Base-by-base conservation (phyloP, 2,797 vertebrate genomes). In the Sorex maritimensis region DNA sequence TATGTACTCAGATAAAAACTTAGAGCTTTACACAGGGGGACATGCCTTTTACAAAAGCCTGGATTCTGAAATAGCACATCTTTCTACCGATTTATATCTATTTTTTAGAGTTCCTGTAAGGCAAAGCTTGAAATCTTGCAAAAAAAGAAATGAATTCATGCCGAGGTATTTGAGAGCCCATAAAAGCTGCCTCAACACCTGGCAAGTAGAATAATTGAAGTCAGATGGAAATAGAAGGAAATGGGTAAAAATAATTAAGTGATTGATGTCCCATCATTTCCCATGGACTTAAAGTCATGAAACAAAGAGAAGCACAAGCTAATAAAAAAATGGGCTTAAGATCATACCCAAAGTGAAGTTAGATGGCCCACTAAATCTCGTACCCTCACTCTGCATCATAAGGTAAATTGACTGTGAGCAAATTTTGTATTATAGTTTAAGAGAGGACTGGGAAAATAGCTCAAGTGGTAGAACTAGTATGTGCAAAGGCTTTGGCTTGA, bases 151-250 rank as follows among this genome's bases (percentile, higher is more conserved):
- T 52, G 49, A 52, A 52, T 52, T 52, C 49, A 52, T 52, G 10
- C 49, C 13, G 49, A 52, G 49, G 13, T 52, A 52, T 14, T 52
- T 52, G 49, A 52, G 49, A 52, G 49, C 49, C 10, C 49, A 52
- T 52, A 52, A 52, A 52, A 52, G 10, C 49, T 52, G 49, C 10
- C 49, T 52, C 10, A 52, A 52, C 13, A 52, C 49, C 49, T 52
- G 49, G 49, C 49, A 52, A 52, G 13, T 52, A 52, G 49, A 52
- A 52, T 52, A 7, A 52, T 52, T 49, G 49, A 6, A 77, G 34
- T 72, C 52, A 81, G 12, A 69, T 91, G 7, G 81, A 88, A 91
- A 81, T 67, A 23, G 49, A 52, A 84, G 15, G n/a, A 74, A 86
- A 30, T 72, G 28, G 61, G 68, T 68, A 26, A 41, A 87, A 24